phyloP scores from a whole-genome alignment of 2,888 invertebrate genomes.

The Auanema freiburgensis region DNA sequence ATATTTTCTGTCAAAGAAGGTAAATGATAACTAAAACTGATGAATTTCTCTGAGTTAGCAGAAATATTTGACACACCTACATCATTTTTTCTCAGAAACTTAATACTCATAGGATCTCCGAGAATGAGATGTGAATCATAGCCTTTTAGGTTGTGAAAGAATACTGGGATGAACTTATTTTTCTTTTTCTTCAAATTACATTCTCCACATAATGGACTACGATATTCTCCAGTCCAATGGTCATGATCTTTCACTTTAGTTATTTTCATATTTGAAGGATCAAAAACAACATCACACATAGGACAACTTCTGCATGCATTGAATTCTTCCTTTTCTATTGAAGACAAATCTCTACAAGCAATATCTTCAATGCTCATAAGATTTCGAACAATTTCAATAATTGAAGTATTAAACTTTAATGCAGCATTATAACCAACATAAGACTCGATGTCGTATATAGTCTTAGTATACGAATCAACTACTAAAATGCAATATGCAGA shows the following conservation, averaged over 20 bases:
- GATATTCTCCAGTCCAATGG: slow-evolving; percentile 35
- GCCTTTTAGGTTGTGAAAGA: slow-evolving; percentile 33
- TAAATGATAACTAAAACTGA: slow-evolving; percentile 33
- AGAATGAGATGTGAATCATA: slow-evolving; percentile 35
- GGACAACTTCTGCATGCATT: slow-evolving; percentile 16
- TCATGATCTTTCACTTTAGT: slow-evolving; percentile 30
- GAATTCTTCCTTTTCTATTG: slow-evolving; percentile 14
- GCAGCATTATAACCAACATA: slow-evolving; percentile 24
- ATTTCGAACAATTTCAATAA: slow-evolving; percentile 22
- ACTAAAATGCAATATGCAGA: no score
- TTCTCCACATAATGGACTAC: slow-evolving; percentile 25
- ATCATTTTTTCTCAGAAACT: slow-evolving; percentile 17
- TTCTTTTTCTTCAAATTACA: slow-evolving; percentile 30
- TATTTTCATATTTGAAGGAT: slow-evolving; percentile 21
- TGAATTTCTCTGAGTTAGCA: slow-evolving; percentile 30
- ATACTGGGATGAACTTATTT: slow-evolving; percentile 30
- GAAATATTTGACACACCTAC: slow-evolving; percentile 24
- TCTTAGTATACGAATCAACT: no score
- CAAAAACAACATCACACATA: slow-evolving; percentile 18
- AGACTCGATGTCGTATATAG: slow-evolving; percentile 17
- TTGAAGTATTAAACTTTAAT: slow-evolving; percentile 24
- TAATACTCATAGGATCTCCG: slow-evolving; percentile 21
- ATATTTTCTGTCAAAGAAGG: no score
- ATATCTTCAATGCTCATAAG: slow-evolving; percentile 25
- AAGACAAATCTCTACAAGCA: slow-evolving; percentile 21